Evolutionary conservation across 2,113 vertebrate species (phyloP).

Genomic region (Fregetta grallaria): DNA sequence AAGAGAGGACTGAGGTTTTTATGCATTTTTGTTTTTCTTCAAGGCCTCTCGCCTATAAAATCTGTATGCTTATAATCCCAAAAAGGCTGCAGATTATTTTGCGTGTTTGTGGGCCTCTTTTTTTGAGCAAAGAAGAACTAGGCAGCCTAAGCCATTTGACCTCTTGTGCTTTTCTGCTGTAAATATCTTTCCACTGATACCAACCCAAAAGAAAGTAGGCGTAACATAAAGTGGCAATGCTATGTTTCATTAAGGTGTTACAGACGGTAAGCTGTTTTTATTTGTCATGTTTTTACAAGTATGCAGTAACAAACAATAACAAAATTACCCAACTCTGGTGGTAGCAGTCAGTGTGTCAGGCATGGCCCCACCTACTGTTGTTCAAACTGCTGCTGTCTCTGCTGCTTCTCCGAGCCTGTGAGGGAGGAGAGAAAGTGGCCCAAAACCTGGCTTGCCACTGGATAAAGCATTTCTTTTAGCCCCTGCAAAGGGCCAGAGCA

Average conservation of each 20-base stretch:
- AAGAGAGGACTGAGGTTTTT: background rate
- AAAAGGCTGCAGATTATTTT: background rate
- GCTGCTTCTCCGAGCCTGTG: background rate
- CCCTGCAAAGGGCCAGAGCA: background rate
- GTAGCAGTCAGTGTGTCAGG: background rate
- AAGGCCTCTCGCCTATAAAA: background rate
- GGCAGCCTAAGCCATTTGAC: background rate
- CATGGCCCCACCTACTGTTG: background rate
- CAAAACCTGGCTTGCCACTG: background rate
- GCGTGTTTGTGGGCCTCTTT: background rate
- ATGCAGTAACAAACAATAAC: background rate
- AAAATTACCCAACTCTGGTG: background rate
- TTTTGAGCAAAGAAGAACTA: background rate
- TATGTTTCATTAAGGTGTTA: background rate
- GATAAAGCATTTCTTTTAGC: background rate
- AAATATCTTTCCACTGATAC: background rate
- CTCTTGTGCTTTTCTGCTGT: background rate
- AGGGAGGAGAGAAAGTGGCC: background rate
- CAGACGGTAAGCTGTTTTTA: background rate
- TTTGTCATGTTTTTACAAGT: background rate
- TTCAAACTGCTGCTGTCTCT: background rate
- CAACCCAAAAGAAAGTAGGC: background rate
- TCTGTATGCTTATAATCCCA: fast-evolving
- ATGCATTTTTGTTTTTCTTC: background rate
- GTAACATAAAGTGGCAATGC: background rate